Percentiles rank a stretch among this genome's conserved stretches.
Evolutionary conservation across 1,140 invertebrate species (phyloP).

Genomic region (Meloidogyne floridensis): DNA sequence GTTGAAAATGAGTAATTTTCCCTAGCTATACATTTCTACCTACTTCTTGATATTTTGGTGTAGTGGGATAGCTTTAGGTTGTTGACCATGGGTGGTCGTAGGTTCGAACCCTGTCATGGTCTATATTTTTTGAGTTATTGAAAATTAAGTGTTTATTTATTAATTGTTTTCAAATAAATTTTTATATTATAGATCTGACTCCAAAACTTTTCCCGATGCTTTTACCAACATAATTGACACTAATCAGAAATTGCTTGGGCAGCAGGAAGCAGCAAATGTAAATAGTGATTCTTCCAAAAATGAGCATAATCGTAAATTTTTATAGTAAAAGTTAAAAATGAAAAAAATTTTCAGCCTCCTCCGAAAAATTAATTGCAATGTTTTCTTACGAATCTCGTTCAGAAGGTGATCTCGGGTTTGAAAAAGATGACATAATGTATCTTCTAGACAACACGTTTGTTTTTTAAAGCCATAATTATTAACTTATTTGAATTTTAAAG

Average conservation of each 20-base stretch:
- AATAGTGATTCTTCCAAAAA: neutral
- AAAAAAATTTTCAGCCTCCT: neutral
- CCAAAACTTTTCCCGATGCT: neutral
- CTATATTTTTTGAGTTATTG: too few relatives aligned
- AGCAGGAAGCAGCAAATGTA: neutral
- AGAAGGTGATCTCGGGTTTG: slow-evolving; percentile 84
- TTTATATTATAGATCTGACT: neutral
- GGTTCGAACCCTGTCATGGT: too few relatives aligned
- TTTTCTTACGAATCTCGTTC: slow-evolving; percentile 87
- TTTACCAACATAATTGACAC: neutral
- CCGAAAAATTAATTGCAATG: slow-evolving; percentile 75
- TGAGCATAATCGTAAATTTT: neutral
- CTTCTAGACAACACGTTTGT: slow-evolving; percentile 76
- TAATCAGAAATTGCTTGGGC: neutral
- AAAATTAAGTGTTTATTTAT: too few relatives aligned
- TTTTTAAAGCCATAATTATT: slow-evolving; percentile 75
- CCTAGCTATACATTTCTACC: too few relatives aligned
- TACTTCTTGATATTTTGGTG: too few relatives aligned
- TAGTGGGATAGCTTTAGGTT: too few relatives aligned
- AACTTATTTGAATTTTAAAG: slow-evolving; percentile 59
- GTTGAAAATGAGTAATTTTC: too few relatives aligned
- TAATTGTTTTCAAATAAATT: too few relatives aligned
- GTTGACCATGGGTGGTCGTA: too few relatives aligned
- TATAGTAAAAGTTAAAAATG: too few relatives aligned
- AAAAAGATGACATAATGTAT: slow-evolving; percentile 67